A percentile compares a stretch with the other conserved stretches of the same genome.
These are phyloP conservation scores for Coccyzus lansbergi DNA, from an alignment of 2,797 vertebrate genomes.

Conservation along the genomic window DNA sequence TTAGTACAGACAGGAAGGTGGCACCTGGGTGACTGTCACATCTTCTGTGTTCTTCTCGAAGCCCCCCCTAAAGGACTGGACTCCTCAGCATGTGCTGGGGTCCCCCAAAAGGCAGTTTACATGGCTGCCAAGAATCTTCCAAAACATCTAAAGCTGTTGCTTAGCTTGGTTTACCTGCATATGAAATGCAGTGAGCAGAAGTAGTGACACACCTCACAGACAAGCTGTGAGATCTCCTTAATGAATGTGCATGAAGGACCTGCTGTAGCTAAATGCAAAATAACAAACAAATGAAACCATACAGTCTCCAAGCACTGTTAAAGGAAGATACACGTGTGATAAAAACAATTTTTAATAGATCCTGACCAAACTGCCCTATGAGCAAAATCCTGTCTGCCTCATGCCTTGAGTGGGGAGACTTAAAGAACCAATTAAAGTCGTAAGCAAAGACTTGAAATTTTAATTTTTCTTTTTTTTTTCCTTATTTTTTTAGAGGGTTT, in stretches of 20 bases:
- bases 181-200: not conserved
- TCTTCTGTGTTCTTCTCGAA: not conserved
- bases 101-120: not conserved
- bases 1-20: not conserved
- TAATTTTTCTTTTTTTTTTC: not conserved
- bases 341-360: constrained; percentile 46
- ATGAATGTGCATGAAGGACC: not conserved
- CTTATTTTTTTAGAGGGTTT: not conserved
- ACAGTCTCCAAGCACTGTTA: not conserved
- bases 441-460: not conserved
- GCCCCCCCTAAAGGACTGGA: not conserved
- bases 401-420: not conserved
- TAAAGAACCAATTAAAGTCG: constrained; percentile 29
- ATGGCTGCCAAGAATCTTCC: not conserved
- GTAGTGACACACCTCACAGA: not conserved
- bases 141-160: not conserved
- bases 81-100: not conserved
- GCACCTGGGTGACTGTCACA: not conserved
- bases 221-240: constrained; percentile 1
- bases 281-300: constrained; percentile 2
- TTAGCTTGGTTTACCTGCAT: not conserved
- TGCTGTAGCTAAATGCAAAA: not conserved
- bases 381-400: constrained; percentile 28
- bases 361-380: not conserved
- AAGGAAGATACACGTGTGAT: constrained; percentile 1